Evolutionary conservation across 2,888 invertebrate species (phyloP), one percentile per base, ranked within the genome.

Genomic region (Protodeltote pygarga): DNA sequence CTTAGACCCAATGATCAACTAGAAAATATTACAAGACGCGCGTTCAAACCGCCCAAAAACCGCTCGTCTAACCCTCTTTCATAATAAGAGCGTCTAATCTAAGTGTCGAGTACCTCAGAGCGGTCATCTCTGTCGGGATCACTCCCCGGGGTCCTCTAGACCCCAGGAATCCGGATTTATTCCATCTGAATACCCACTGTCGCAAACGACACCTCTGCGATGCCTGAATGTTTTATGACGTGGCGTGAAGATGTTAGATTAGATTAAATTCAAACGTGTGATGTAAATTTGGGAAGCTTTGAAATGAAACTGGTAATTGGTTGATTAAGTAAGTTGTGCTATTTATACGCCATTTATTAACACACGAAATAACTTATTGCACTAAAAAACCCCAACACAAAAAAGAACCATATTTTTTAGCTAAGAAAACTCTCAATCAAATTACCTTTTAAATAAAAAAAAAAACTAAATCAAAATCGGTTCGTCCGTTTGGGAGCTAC

Each of bases 51-150:
- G 72, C 54, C 2, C 57, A 21, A 28, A 0, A 66, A 39, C 50
- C 77, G 85, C 81, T 45, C 53, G 85, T 82, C 50, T 81, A 44
- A 44, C 23, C 5, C 10, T 28, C 23, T 41, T 65, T 65, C 64
- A 69, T 77, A 82, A 79, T 78, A 82, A 81, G 83, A 83, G 81
- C 74, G 79, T 80, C 80, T 87, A 85, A 86, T 87, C 86, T 83
- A 85, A 87, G 86, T 83, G 86, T 83, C 75, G 83, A 83, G 85
- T 81, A 85, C 84, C 81, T 84, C 79, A 78, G 82, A 83, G 81
- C 88, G 91, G 91, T 90, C 91, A 90, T 89, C 90, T 87, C 89
- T 73, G 80, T 77, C 76, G 79, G 79, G 82, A 92, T 88, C 75
- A 85, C 85, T 89, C 92, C 91, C 92, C 54, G 49, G 90, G 89